Conservation (phyloP, 1,140 invertebrate species). For the Danaus melanippus region DNA sequence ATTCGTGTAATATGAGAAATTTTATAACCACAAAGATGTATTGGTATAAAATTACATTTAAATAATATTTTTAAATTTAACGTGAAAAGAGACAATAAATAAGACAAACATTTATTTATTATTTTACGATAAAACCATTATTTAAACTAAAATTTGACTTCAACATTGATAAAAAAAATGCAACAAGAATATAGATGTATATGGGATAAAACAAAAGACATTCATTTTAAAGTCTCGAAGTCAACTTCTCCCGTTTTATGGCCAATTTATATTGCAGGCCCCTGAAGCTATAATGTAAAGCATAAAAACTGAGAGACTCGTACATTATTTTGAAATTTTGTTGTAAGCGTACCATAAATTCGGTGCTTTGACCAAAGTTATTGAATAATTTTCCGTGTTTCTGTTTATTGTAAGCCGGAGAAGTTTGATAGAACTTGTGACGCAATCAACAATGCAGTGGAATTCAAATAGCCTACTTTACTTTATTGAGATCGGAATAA, state of each 20-base stretch:
- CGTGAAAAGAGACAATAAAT: no score
- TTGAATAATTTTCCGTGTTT: constrained; percentile 59
- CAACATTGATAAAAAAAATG: no score
- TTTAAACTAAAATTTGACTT: no score
- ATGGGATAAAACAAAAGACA: no score
- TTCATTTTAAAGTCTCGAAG: constrained; percentile 1
- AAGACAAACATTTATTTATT: no score
- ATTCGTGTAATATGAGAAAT: no score
- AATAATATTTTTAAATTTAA: no score
- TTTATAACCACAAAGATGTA: no score
- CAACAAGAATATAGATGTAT: no score
- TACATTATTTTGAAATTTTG: constrained; percentile 55
- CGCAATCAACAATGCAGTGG: constrained; percentile 45
- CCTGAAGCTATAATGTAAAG: constrained; percentile 40
- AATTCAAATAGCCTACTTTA: constrained; percentile 6
- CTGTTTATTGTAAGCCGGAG: constrained; percentile 54
- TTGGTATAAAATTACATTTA: no score
- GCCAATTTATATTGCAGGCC: constrained; percentile 31
- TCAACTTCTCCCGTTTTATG: constrained; percentile 22
- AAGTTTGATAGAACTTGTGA: constrained; percentile 44
- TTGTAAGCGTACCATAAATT: constrained; percentile 61
- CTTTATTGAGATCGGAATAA: no score
- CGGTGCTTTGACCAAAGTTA: constrained; percentile 51
- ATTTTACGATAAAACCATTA: no score
- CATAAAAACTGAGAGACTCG: constrained; percentile 51